phyloP scores from a whole-genome alignment of 2,113 vertebrate genomes.

The Cyrtonyx montezumae region DNA sequence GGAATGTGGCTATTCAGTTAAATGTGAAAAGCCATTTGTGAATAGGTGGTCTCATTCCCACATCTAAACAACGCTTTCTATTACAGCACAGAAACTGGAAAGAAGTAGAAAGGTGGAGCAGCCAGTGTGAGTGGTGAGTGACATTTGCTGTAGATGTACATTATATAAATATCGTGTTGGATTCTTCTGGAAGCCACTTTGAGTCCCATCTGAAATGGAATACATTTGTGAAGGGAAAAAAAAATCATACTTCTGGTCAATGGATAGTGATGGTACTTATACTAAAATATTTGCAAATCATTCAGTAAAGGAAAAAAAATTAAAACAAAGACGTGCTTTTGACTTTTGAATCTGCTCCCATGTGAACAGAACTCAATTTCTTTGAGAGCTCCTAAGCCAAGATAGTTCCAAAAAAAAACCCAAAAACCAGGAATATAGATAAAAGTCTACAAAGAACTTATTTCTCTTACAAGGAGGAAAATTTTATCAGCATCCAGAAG shows the following conservation, averaged over 20 bases:
- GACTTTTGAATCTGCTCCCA: background rate
- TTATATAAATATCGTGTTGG: conserved; percentile 9
- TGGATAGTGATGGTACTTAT: background rate
- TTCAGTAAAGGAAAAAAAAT: background rate
- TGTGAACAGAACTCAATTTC: background rate
- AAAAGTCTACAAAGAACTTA: background rate
- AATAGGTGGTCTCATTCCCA: conserved; percentile 34
- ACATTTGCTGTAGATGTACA: conserved; percentile 15
- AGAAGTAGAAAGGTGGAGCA: conserved; percentile 2
- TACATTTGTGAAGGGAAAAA: background rate
- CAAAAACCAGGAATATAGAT: background rate
- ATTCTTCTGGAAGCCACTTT: conserved; percentile 10
- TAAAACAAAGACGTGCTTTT: background rate
- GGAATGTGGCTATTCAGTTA: conserved; percentile 65
- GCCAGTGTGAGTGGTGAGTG: background rate
- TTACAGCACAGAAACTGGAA: conserved; percentile 26
- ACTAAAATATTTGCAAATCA: background rate
- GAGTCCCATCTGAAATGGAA: background rate
- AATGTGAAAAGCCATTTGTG: conserved; percentile 60
- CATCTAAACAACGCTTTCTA: conserved; percentile 55
- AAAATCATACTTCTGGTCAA: background rate
- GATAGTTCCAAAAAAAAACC: background rate
- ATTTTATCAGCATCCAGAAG: background rate
- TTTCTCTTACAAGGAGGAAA: background rate
- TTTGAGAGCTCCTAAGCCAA: background rate